phyloP scores from a whole-genome alignment of 2,888 invertebrate species.

The Taenaris catops region DNA sequence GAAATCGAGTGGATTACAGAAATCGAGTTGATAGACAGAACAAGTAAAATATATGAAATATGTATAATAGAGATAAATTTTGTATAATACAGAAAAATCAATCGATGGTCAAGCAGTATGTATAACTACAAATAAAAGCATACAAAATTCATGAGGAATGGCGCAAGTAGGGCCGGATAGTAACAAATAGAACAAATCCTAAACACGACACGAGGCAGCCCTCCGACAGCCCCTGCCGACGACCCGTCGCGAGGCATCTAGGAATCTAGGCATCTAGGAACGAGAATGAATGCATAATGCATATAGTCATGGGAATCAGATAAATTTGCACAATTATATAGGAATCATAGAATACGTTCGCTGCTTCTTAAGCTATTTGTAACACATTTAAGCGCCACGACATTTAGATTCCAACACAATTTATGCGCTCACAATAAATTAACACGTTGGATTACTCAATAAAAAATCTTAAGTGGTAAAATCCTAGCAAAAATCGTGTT shows the following conservation, averaged over 20 bases:
- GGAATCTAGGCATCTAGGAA: slow-evolving; percentile 13
- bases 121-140: too few relatives aligned
- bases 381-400: slow-evolving; percentile 7
- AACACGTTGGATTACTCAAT: not conserved
- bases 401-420: slow-evolving; percentile 3
- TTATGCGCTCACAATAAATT: slow-evolving; percentile 9
- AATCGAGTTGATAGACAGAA: too few relatives aligned
- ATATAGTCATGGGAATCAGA: slow-evolving; percentile 16
- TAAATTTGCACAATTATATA: slow-evolving; percentile 23
- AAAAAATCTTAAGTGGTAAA: too few relatives aligned
- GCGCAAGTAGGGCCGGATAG: not conserved
- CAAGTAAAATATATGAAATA: too few relatives aligned
- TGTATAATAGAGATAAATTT: too few relatives aligned
- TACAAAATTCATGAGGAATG: slow-evolving; percentile 5
- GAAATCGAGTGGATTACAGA: too few relatives aligned
- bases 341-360: slow-evolving; percentile 6
- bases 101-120: too few relatives aligned
- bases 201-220: slow-evolving; percentile 4
- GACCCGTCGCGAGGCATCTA: slow-evolving; percentile 2
- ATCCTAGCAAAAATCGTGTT: too few relatives aligned
- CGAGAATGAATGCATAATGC: slow-evolving; percentile 20
- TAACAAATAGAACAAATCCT: slow-evolving; percentile 3
- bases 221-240: slow-evolving; percentile 1
- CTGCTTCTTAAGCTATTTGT: slow-evolving; percentile 1
- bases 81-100: too few relatives aligned